phyloP scores from a whole-genome alignment of 2,888 invertebrate species.

The Drosophila meridionalis region DNA sequence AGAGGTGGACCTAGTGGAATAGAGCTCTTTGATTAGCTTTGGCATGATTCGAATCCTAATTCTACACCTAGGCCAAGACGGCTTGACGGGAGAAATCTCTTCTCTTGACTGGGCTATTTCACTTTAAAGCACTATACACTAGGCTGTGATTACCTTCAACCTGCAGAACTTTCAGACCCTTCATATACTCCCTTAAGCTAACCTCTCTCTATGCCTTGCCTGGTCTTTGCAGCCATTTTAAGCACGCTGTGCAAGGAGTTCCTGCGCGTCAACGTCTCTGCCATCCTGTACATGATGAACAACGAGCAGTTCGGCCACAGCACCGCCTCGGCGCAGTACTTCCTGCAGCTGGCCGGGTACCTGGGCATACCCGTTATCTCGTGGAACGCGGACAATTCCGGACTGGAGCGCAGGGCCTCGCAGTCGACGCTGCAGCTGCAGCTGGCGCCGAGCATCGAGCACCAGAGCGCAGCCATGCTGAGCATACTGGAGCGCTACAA shows the following conservation, averaged over 20 bases:
- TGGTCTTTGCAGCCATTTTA: conserved; percentile 89
- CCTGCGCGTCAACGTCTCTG: conserved; percentile 94
- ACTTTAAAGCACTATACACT: too few relatives aligned
- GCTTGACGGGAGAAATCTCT: too few relatives aligned
- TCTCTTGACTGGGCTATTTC: too few relatives aligned
- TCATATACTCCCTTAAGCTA: not conserved
- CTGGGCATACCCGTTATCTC: conserved; percentile 98
- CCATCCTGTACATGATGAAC: conserved; percentile 97
- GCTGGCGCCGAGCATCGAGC: conserved; percentile 97
- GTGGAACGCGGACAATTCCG: conserved; percentile 99
- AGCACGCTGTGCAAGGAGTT: conserved; percentile 95
- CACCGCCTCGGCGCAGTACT: conserved; percentile 97
- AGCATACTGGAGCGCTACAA: conserved; percentile 97
- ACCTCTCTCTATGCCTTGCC: conserved; percentile 57
- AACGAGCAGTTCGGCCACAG: conserved; percentile 97
- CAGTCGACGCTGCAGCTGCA: conserved; percentile 96
- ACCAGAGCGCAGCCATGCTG: conserved; percentile 97
- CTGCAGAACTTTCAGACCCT: too few relatives aligned
- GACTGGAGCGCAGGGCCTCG: conserved; percentile 91
- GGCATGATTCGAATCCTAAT: too few relatives aligned
- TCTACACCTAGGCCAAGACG: too few relatives aligned
- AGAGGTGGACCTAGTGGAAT: not conserved
- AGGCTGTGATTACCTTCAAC: too few relatives aligned
- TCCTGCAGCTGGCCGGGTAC: conserved; percentile 96
- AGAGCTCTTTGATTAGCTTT: not conserved